These are phyloP conservation scores for Platycheirus rosarum DNA, from an alignment of 2,888 invertebrate genomes.

Conservation along the genomic window DNA sequence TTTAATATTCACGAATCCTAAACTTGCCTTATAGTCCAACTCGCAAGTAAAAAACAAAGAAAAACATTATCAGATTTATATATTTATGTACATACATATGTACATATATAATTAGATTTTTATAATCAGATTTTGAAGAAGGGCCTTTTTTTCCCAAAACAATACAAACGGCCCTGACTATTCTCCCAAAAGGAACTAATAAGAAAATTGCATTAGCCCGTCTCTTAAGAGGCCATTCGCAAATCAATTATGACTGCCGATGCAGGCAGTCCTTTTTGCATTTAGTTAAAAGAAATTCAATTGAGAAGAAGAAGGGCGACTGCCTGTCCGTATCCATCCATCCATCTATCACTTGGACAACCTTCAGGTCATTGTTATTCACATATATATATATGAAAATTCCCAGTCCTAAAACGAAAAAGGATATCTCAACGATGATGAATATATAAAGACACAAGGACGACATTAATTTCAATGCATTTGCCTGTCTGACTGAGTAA, in stretches of 20 bases:
- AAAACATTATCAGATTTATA: no score
- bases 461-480: conserved; percentile 43
- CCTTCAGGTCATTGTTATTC: conserved; percentile 11
- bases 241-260: conserved; percentile 39
- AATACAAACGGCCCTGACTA: background rate
- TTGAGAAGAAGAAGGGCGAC: conserved; percentile 9
- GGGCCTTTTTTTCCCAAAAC: background rate
- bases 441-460: conserved; percentile 48
- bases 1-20: no score
- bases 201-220: conserved; percentile 46
- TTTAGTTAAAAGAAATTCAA: background rate
- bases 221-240: conserved; percentile 37
- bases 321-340: background rate
- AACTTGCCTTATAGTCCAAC: no score
- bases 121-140: no score
- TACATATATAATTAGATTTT: no score
- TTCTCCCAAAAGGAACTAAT: conserved; percentile 16
- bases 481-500: conserved; percentile 52
- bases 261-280: conserved; percentile 5
- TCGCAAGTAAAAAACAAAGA: no score
- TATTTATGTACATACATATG: no score
- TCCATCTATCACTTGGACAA: background rate
- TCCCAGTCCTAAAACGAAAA: background rate
- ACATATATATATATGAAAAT: no score
- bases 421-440: conserved; percentile 32